Base-by-base conservation (phyloP, 1,140 invertebrate genomes). In the Liolophura sinensis region DNA sequence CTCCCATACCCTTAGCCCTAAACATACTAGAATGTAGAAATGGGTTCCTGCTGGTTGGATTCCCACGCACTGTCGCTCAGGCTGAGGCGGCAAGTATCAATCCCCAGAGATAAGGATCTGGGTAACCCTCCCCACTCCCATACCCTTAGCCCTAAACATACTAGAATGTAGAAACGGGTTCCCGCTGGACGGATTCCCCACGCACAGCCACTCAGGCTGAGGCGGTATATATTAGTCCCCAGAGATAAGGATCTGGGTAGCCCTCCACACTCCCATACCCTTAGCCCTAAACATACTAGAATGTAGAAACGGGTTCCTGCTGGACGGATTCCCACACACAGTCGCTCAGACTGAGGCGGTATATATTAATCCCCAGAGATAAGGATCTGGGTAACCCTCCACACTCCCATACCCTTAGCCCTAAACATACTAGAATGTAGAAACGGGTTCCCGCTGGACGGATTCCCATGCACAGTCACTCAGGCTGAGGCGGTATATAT, bases 161-260 rank as follows among this genome's bases (percentile, higher is more conserved):
- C 92, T 93, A 0, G 93, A 95, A 77, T 99, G 97, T 84, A 90
- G 90, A 72, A 92, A 94, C 85, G 97, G 97, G 18, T 99, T 99
- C 82, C 86, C 99, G 16, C 86, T 99, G 15, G 97, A 99, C 88
- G 97, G 97, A 9, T 99, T 99, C 84, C 97, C 97, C n/a, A n/a
- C 88, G 97, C 72, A 98, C 93, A 68, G 91, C 97, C 20, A 88
- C 89, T 22, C 97, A 99, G 86, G 97, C 96, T 55, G 88, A 98
- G 85, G 97, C 97, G 88, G 87, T 87, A 72, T 76, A 68, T 75
- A 18, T 22, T 12, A 9, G 9, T 54, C 96, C 82, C 85, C 98
- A 60, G 91, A n/a, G n/a, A n/a, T n/a, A n/a, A n/a, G n/a, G n/a
- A n/a, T n/a, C n/a, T n/a, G n/a, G n/a, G n/a, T n/a, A n/a, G n/a